Conservation (phyloP, 1,140 invertebrate genomes). For the Achroia grisella region DNA sequence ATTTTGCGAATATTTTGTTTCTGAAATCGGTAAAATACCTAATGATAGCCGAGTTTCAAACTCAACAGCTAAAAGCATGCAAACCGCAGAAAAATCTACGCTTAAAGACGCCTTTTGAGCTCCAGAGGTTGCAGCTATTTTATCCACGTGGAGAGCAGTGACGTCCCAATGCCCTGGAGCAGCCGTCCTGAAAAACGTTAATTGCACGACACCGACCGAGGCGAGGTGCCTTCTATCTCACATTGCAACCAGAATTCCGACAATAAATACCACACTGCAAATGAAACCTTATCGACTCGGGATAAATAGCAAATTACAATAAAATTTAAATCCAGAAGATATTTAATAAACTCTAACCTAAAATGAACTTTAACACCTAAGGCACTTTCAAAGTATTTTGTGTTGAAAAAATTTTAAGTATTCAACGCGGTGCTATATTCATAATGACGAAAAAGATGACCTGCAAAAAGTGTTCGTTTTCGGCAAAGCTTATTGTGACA, state of each 20-base stretch:
- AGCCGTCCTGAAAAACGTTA: conserved; percentile 45
- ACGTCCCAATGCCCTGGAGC: conserved; percentile 35
- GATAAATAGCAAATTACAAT: neutral
- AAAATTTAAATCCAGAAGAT: neutral
- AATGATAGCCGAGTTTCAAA: too few relatives aligned
- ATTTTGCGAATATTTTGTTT: too few relatives aligned
- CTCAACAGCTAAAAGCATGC: too few relatives aligned
- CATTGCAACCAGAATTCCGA: conserved; percentile 19
- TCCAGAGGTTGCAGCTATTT: conserved; percentile 18
- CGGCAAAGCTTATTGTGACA: too few relatives aligned
- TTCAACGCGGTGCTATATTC: too few relatives aligned
- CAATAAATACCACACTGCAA: conserved; percentile 8
- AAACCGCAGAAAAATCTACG: conserved; percentile 2
- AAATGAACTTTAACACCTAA: conserved; percentile 7
- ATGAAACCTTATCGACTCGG: conserved; percentile 2
- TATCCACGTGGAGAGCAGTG: conserved; percentile 26
- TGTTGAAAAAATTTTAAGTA: neutral
- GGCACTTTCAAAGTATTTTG: neutral
- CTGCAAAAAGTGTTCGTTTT: too few relatives aligned
- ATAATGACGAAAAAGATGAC: too few relatives aligned
- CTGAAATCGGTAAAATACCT: too few relatives aligned
- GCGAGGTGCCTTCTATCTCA: conserved; percentile 19
- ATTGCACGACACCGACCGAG: conserved; percentile 34
- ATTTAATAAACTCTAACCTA: conserved; percentile 3
- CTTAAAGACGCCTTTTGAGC: conserved; percentile 30